Base-by-base conservation (phyloP, 2,888 invertebrate species). In the Drosophila robusta region DNA sequence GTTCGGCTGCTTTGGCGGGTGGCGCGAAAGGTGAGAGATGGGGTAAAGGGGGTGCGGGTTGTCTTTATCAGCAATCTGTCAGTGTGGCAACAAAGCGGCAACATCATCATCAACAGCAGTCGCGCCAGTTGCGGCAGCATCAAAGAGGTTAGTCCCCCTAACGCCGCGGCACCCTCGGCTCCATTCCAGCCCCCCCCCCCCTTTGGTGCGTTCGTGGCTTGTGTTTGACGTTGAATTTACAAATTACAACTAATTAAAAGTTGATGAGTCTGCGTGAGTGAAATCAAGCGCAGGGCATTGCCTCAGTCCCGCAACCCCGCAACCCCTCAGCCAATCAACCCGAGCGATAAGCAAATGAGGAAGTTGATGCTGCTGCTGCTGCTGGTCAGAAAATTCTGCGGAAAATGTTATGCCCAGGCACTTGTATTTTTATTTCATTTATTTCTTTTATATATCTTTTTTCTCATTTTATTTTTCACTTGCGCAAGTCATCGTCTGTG, bases 221-320 rank as follows among this genome's bases (percentile, higher is more conserved):
- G 72, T 46, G 67, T 67, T 77, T 85, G 85, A 90, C 86, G 83
- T 89, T 89, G 77, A 89, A 80, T 83, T 78, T 82, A 90, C 90
- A 90, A 90, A 90, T 90, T 90, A 89, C 88, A 89, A 90, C 89
- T 89, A 90, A 90, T 90, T 90, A 90, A 89, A 89, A 88, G 83
- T 89, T 90, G 90, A 90, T 89, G 87, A 87, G 85, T 84, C 85
- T 89, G 86, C 89, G 80, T 85, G 83, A 88, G 88, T 78, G 86
- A 85, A 85, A 85, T 85, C 88, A 87, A 70, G 86, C 83, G 71
- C 69, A 75, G 70, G 36, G 57, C 60, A 61, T 46, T 50, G 24
- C 29, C 51, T 18, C 39, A n/a, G 36, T 39, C 29, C 39, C 38
- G 8, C 51, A 16, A 39, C 29, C 18, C 39, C 14, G 2, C 24